phyloP scores from a whole-genome alignment of 2,113 vertebrate species.

The Salvelinus sp. region DNA sequence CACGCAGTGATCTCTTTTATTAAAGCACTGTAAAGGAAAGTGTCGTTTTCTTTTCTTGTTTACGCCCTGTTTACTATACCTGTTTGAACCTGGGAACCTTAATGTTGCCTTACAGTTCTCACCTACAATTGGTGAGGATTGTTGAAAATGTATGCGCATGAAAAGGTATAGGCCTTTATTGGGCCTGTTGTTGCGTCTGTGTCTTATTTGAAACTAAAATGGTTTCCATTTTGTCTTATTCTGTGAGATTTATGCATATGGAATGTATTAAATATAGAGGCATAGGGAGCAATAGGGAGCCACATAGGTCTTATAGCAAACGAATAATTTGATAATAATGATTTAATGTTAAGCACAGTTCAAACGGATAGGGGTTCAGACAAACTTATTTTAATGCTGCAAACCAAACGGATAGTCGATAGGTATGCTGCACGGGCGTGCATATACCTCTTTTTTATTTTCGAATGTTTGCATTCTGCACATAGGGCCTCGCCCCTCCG shows the following conservation, averaged over 20 bases:
- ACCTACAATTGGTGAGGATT: too few species aligned
- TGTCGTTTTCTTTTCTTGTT: too few species aligned
- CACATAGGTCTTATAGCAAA: neutral
- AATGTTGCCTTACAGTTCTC: too few species aligned
- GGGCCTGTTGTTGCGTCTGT: neutral
- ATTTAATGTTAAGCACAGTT: neutral
- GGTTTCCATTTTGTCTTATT: neutral
- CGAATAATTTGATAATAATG: neutral
- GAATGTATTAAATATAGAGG: neutral
- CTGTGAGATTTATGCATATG: neutral
- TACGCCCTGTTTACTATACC: too few species aligned
- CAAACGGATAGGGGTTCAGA: neutral
- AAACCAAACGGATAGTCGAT: neutral
- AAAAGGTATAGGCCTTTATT: neutral
- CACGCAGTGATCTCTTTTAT: too few species aligned
- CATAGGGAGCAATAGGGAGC: too few species aligned
- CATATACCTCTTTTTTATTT: neutral
- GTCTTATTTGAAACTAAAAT: neutral
- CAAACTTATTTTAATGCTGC: neutral
- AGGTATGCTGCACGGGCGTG: neutral
- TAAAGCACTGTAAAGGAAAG: too few species aligned
- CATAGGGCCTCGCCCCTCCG: conserved; percentile 37
- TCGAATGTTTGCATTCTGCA: conserved; percentile 20
- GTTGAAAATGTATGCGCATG: too few species aligned
- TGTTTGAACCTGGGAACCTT: too few species aligned